Evolutionary conservation across 2,797 vertebrate species (phyloP), one percentile per base, ranked within the genome.

Genomic region (Cyprinodon diabolis): DNA sequence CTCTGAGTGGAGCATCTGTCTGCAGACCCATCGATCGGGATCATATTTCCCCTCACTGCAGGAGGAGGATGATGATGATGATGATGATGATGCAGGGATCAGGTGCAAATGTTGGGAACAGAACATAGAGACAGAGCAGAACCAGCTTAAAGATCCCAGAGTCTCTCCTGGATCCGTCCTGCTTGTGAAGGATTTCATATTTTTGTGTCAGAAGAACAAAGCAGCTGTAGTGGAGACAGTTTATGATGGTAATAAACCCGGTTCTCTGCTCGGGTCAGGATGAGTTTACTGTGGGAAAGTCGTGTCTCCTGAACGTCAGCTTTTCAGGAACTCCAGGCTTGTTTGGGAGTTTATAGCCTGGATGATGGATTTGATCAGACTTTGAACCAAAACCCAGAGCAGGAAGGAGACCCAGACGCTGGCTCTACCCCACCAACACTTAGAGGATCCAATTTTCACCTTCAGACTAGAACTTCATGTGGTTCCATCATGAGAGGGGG

Each of bases 41-140:
- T 89, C 85, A 65, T 23, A 30, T 90, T 90, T 89, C 89, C 72
- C 74, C 65, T 77, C 72, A 67, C 77, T 17, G 69, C 72, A 21
- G 4, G 68, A 79, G 8, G 81, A 52, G 2, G 78, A 49, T 9
- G 56, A 21, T 43, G 68, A 25, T 19, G 40, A 58, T 58, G 69
- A 30, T 30, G 25, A 30, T 30, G 25, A 30, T 30, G 11, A 70
- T 5, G 69, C 48, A 13, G 25, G 45, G 52, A n/a, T 43, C 49
- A n/a, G 63, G 11, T 68, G 83, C 74, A 84, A 71, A 86, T 72
- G 81, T 69, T 70, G 19, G 70, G 19, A 40, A 8, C 21, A 43
- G 21, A 45, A 25, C 13, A 17, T 19, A 47, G 63, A 65, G 43
- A 6, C 5, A 4, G 25, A 21, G 11, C 48, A 40, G 30, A 47